Conservation (phyloP, 1,140 invertebrate species). For the Leptestheria dahalacensis region DNA sequence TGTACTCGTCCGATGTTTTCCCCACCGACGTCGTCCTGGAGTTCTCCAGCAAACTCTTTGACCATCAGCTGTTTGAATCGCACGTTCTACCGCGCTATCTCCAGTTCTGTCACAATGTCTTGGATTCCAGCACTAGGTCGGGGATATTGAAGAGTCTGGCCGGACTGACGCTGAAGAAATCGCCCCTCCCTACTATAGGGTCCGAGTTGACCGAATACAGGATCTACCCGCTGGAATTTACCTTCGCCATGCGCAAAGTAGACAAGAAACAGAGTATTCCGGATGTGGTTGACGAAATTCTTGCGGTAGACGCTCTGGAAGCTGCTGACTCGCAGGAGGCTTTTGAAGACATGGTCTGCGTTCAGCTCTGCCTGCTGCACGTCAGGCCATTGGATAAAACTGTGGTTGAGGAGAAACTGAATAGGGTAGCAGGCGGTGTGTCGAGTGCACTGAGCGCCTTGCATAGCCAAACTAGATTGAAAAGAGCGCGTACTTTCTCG, state of each 20-base stretch:
- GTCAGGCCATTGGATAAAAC: slow-evolving; percentile 26
- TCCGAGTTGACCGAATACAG: slow-evolving; percentile 42
- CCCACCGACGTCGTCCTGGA: slow-evolving; percentile 25
- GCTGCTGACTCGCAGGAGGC: slow-evolving; percentile 19
- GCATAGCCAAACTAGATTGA: neutral
- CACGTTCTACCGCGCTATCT: slow-evolving; percentile 52
- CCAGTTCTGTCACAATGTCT: slow-evolving; percentile 36
- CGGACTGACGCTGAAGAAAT: slow-evolving; percentile 48
- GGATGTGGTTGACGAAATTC: neutral
- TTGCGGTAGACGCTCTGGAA: neutral
- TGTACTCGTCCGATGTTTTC: slow-evolving; percentile 11
- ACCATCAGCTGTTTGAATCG: slow-evolving; percentile 52
- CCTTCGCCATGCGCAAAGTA: slow-evolving; percentile 15
- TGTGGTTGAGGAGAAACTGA: slow-evolving; percentile 21
- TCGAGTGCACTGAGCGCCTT: neutral
- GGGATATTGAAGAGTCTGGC: slow-evolving; percentile 40
- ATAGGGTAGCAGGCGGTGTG: slow-evolving; percentile 20
- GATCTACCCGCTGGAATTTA: slow-evolving; percentile 40
- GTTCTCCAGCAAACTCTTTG: slow-evolving; percentile 44
- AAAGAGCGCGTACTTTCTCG: neutral
- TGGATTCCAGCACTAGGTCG: slow-evolving; percentile 14
- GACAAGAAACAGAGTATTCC: neutral
- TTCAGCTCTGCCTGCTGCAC: slow-evolving; percentile 43
- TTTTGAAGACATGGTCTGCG: slow-evolving; percentile 33
- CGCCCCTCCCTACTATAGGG: slow-evolving; percentile 40